Percentiles rank a stretch among this genome's conserved stretches.
phyloP scores from a whole-genome alignment of 2,797 vertebrate species.

The Hydrolagus colliei region DNA sequence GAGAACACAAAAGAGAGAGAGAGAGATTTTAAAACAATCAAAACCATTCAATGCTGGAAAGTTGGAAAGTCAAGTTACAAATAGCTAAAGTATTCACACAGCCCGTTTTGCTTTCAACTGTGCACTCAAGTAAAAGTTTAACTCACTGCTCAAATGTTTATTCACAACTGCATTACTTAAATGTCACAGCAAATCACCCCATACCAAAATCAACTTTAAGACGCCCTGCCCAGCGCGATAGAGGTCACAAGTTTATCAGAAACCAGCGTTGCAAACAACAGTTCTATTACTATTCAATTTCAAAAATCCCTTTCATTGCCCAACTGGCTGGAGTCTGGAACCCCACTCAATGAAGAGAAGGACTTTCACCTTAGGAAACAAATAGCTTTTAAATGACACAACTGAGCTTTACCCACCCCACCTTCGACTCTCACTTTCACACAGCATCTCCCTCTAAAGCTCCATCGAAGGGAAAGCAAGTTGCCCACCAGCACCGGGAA shows the following conservation, averaged over 20 bases:
- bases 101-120: not conserved
- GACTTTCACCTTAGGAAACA: slow-evolving; percentile 25
- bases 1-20: not conserved
- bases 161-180: not conserved
- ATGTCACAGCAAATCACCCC: not conserved
- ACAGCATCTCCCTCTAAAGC: slow-evolving; percentile 16
- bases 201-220: no score
- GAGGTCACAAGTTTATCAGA: not conserved
- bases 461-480: not conserved
- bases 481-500: not conserved
- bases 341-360: not conserved
- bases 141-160: not conserved
- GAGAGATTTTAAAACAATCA: not conserved
- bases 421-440: slow-evolving; percentile 6
- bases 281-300: no score
- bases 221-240: no score
- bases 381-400: not conserved
- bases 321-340: not conserved
- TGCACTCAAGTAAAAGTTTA: not conserved
- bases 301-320: not conserved
- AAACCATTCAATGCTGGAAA: not conserved
- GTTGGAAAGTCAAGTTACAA: not conserved
- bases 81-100: not conserved
- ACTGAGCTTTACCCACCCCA: not conserved
- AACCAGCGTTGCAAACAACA: slow-evolving; percentile 15